Percentiles rank a stretch among this genome's conserved stretches.
Evolutionary conservation across 1,140 invertebrate species (phyloP).

Genomic region (Drosophila arawakana): DNA sequence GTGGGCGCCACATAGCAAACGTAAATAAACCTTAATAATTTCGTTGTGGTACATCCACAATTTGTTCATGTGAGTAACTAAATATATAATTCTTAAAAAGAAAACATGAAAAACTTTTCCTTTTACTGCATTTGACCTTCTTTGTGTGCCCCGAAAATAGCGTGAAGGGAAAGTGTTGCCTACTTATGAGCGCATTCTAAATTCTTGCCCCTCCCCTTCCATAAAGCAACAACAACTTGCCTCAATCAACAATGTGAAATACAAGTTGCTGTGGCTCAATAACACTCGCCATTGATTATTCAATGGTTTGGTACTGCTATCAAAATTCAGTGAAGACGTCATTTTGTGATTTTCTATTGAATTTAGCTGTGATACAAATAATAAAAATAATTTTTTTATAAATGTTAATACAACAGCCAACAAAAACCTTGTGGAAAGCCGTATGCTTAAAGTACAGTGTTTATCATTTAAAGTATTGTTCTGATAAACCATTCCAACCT

Average conservation of each 20-base stretch:
- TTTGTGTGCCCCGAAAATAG: constrained; percentile 19
- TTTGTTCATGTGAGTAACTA: constrained; percentile 70
- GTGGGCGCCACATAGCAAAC: constrained; percentile 48
- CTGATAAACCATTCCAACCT: no score
- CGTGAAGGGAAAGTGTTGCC: constrained; percentile 38
- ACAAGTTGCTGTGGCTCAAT: constrained; percentile 23
- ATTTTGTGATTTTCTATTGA: constrained; percentile 5
- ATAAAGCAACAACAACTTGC: constrained; percentile 34
- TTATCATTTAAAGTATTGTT: no score
- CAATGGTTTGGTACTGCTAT: constrained; percentile 42
- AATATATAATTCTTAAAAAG: constrained; percentile 23
- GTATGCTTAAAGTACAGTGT: not conserved
- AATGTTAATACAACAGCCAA: not conserved
- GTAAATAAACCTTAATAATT: constrained; percentile 72
- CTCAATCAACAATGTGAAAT: constrained; percentile 40
- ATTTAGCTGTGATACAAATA: not conserved
- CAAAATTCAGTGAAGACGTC: constrained; percentile 3
- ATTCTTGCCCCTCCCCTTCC: constrained; percentile 16
- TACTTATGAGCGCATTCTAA: constrained; percentile 57
- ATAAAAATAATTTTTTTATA: not conserved
- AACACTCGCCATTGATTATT: constrained; percentile 67
- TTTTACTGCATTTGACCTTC: constrained; percentile 55
- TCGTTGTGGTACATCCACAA: constrained; percentile 50
- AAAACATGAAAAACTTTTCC: constrained; percentile 36
- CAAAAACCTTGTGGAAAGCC: not conserved